These are phyloP conservation scores for Andrena dorsata DNA, from an alignment of 2,888 invertebrate species.

Conservation along the genomic window DNA sequence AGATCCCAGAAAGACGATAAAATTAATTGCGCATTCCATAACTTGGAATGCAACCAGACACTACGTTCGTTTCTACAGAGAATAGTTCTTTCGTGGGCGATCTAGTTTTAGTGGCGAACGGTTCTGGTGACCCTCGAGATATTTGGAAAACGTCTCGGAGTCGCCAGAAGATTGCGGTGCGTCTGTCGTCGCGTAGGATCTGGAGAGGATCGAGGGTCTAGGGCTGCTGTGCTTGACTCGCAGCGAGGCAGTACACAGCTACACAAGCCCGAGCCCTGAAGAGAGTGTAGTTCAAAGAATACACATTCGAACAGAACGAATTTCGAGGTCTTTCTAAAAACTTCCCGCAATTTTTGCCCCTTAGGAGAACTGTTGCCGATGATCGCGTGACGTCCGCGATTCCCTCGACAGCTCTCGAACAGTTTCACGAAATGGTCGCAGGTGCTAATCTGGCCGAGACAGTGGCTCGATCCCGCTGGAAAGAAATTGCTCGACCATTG, in stretches of 20 bases:
- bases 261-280: too few relatives aligned
- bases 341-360: not conserved
- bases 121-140: too few relatives aligned
- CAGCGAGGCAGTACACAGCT: too few relatives aligned
- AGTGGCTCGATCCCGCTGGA: conserved; percentile 1
- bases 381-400: not conserved
- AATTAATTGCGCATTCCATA: not conserved
- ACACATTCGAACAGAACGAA: too few relatives aligned
- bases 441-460: conserved; percentile 15
- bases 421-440: not conserved
- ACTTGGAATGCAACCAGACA: not conserved
- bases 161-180: too few relatives aligned
- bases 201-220: too few relatives aligned
- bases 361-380: not conserved
- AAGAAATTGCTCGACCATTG: conserved; percentile 30
- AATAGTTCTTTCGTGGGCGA: not conserved
- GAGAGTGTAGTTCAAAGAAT: too few relatives aligned
- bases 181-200: too few relatives aligned
- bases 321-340: too few relatives aligned
- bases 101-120: too few relatives aligned
- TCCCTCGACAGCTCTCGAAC: not conserved
- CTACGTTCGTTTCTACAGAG: not conserved
- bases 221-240: too few relatives aligned
- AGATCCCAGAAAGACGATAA: not conserved
- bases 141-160: too few relatives aligned